These are phyloP conservation scores for Tuberolachnus salignus DNA, from an alignment of 2,888 invertebrate species.

Conservation along the genomic window DNA sequence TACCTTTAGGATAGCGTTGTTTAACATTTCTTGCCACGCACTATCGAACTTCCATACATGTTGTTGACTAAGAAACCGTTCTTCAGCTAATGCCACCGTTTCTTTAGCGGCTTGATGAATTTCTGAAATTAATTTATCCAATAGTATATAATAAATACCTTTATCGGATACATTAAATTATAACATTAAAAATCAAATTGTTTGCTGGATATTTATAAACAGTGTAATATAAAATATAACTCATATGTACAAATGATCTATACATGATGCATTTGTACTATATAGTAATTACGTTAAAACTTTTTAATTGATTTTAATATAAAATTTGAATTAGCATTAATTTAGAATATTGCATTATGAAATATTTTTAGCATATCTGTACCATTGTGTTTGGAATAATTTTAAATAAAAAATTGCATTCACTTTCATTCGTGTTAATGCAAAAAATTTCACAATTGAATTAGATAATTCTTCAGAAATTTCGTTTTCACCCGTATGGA, in stretches of 20 bases:
- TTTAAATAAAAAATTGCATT: no score
- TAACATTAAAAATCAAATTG: not conserved
- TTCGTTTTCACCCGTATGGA: not conserved
- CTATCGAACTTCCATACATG: constrained; percentile 90
- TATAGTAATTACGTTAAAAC: not conserved
- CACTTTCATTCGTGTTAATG: not conserved
- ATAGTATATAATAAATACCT: not conserved
- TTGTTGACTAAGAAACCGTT: constrained; percentile 74
- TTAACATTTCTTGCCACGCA: constrained; percentile 97
- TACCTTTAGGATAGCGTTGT: constrained; percentile 92
- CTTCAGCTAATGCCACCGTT: constrained; percentile 88
- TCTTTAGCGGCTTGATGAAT: constrained; percentile 92
- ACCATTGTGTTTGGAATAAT: no score
- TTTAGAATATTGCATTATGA: no score
- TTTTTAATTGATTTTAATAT: no score
- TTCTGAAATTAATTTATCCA: constrained; percentile 66
- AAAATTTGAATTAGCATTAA: not conserved
- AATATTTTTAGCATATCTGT: not conserved
- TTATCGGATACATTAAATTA: not conserved
- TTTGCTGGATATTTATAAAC: not conserved
- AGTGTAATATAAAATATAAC: not conserved
- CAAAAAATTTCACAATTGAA: not conserved
- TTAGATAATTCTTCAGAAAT: not conserved
- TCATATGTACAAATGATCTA: no score
- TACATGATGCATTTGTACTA: not conserved